Conservation (phyloP, 2,888 invertebrate species). For the Nomada ferruginata region DNA sequence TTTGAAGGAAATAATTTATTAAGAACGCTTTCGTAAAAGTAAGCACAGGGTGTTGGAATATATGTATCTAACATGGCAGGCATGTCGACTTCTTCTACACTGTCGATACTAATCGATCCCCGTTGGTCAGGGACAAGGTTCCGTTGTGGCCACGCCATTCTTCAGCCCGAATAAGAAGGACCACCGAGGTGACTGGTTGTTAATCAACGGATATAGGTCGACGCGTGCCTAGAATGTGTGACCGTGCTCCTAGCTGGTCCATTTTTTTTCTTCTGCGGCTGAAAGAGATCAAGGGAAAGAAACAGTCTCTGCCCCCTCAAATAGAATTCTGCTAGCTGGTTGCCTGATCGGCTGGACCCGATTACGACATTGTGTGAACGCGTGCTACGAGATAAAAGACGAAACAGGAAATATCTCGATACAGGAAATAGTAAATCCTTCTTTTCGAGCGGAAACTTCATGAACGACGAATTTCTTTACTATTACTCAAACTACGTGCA, state of each 20-base stretch:
- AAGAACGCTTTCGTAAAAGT: neutral
- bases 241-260: neutral
- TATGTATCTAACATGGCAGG: neutral
- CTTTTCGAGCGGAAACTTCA: neutral
- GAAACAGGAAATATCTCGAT: neutral
- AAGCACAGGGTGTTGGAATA: neutral
- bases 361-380: constrained; percentile 20
- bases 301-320: neutral
- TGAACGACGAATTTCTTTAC: neutral
- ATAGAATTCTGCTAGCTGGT: constrained; percentile 26
- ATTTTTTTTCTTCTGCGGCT: constrained; percentile 39
- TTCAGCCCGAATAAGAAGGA: constrained; percentile 13
- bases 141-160: constrained; percentile 16
- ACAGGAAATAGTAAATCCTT: neutral
- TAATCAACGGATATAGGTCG: constrained; percentile 67
- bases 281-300: constrained; percentile 38
- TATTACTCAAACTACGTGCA: too few relatives aligned
- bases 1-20: neutral
- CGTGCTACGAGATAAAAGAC: constrained; percentile 8
- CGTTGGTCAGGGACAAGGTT: constrained; percentile 1
- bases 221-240: constrained; percentile 50
- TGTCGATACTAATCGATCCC: constrained; percentile 29
- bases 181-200: constrained; percentile 27
- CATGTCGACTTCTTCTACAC: neutral
- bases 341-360: constrained; percentile 11